Evolutionary conservation across 2,797 vertebrate genomes (phyloP).

Genomic region (Taenioides sp.): DNA sequence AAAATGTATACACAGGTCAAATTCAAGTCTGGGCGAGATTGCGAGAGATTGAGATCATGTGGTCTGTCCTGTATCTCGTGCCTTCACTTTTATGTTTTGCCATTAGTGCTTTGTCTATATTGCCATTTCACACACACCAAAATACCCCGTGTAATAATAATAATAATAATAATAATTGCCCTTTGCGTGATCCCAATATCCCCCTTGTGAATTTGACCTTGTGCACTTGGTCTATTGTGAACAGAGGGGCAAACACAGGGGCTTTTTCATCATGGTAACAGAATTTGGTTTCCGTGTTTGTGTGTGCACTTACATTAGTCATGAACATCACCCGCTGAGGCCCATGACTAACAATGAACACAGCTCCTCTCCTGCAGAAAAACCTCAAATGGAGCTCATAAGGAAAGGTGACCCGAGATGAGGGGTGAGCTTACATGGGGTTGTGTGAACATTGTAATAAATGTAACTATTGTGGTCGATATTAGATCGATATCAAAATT

Average conservation of each 20-base stretch:
- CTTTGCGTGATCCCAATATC: not conserved
- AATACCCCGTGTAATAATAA: not conserved
- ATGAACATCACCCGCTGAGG: slow-evolving; percentile 47
- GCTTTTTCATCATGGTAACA: slow-evolving; percentile 37
- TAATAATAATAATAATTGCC: not conserved
- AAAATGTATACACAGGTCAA: not conserved
- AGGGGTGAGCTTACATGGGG: not conserved
- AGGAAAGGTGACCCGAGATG: slow-evolving; percentile 19
- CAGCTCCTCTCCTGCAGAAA: slow-evolving; percentile 28
- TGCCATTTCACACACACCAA: not conserved
- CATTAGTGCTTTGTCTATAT: not conserved
- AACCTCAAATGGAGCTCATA: slow-evolving; percentile 15
- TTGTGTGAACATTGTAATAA: too few species aligned
- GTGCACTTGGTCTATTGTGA: slow-evolving; percentile 9
- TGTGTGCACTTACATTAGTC: slow-evolving; percentile 48
- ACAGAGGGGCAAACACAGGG: slow-evolving; percentile 26
- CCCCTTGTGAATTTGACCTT: slow-evolving; percentile 3
- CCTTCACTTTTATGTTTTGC: not conserved
- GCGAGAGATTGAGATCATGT: not conserved
- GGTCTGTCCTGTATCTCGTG: not conserved
- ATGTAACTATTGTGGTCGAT: too few species aligned
- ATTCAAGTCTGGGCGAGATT: not conserved
- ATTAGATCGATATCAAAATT: too few species aligned
- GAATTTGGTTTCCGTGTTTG: slow-evolving; percentile 19
- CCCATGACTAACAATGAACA: slow-evolving; percentile 54